Evolutionary conservation across 2,797 vertebrate species (phyloP), one percentile per base, ranked within the genome.

Genomic region (Sebastes melanostomus): DNA sequence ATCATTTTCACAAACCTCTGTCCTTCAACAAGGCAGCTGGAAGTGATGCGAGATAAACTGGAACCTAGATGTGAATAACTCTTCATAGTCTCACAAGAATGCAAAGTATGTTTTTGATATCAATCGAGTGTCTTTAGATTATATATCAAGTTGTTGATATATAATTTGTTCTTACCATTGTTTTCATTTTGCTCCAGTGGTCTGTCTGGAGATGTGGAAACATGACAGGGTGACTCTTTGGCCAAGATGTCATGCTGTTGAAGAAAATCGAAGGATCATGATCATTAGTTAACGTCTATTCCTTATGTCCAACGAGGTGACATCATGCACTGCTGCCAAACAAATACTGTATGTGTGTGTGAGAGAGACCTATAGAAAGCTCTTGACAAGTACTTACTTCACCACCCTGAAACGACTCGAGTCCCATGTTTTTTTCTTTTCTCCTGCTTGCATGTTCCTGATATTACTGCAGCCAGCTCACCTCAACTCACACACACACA

Each of bases 111-210:
- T 36, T 24, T 62, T 77, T 50, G 13, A 29, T 10, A 5, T 20
- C 6, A 12, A 65, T 18, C 4, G 18, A 52, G 0, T 10, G 27
- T 3, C 0, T 16, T 46, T 12, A 8, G 8, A 62, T 24, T 61
- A 1, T 22, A 4, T 24, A 12, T 29, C 1, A 29, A n/a, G 6
- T 4, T 20, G 32, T 38, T 42, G 38, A 42, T 42, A 9, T 10
- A 58, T 70, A 0, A 30, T 18, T 4, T 75, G 8, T 4, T 75
- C 75, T 80, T 77, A 93, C 91, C 89, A 29, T 89, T 69, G 86
- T 90, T 88, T 94, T 95, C 92, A 94, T 94, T 86, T 92, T 93
- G 77, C 84, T 88, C 94, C 94, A 94, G 83, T 94, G 93, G 77
- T 94, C 90, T 22, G 91, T 93, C 30, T 89, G 85, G 54, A 90